A percentile compares a stretch with the other conserved stretches of the same genome.
phyloP scores from a whole-genome alignment of 2,888 invertebrate species.

The Laothoe populi region DNA sequence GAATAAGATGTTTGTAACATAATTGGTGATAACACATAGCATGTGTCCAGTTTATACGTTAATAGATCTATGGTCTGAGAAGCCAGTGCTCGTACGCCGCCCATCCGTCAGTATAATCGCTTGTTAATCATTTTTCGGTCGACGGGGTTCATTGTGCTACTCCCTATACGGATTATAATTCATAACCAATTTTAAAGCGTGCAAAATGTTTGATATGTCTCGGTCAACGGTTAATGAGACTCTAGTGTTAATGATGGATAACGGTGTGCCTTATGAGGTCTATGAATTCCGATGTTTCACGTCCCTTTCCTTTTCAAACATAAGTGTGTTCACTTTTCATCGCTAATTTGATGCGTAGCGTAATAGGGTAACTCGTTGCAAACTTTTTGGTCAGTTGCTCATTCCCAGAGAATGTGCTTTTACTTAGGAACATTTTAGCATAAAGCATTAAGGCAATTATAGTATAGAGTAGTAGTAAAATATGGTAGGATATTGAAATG shows the following conservation, averaged over 20 bases:
- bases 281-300: background rate
- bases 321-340: background rate
- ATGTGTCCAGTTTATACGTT: constrained; percentile 29
- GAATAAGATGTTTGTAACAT: too few species aligned
- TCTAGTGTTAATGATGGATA: constrained; percentile 35
- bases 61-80: constrained; percentile 63
- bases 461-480: too few species aligned
- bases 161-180: constrained; percentile 74
- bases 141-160: constrained; percentile 77
- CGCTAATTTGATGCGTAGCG: background rate
- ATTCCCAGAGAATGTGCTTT: background rate
- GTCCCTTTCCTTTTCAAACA: background rate
- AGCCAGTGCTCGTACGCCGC: constrained; percentile 76
- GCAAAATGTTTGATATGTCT: constrained; percentile 63
- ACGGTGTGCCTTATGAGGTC: background rate
- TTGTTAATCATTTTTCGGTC: constrained; percentile 85
- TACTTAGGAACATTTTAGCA: too few species aligned
- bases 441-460: too few species aligned
- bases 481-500: too few species aligned
- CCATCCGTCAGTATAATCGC: constrained; percentile 82
- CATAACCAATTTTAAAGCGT: constrained; percentile 66
- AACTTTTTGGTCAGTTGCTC: background rate
- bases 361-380: background rate
- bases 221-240: constrained; percentile 31
- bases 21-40: background rate